Conservation (phyloP, 2,113 vertebrate species). For the Chaetodon auriga region DNA sequence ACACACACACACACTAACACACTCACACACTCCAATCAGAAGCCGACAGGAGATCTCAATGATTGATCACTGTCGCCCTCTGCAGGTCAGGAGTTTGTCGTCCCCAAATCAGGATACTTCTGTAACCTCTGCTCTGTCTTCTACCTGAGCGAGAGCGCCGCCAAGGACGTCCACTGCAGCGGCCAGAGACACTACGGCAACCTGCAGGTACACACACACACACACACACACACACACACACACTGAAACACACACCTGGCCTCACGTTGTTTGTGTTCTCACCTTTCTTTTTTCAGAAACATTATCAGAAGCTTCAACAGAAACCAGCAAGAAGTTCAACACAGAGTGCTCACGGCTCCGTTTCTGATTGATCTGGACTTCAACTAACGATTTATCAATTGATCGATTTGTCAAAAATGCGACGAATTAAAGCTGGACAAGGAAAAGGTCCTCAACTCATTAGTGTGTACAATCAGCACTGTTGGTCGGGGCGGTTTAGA, state of each 20-base stretch:
- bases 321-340: background rate
- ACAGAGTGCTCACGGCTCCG: background rate
- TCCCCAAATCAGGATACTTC: constrained; percentile 82
- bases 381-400: too few relatives aligned
- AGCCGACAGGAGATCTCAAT: background rate
- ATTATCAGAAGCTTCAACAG: constrained; percentile 60
- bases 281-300: constrained; percentile 60
- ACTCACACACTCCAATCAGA: background rate
- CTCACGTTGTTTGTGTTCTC: rapidly evolving
- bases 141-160: constrained; percentile 58
- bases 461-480: too few relatives aligned
- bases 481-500: too few relatives aligned
- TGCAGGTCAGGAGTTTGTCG: constrained; percentile 82
- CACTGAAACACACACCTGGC: background rate
- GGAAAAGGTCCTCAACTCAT: too few relatives aligned
- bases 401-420: background rate
- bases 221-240: background rate
- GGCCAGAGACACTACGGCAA: constrained; percentile 68
- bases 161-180: constrained; percentile 68
- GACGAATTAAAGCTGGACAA: background rate
- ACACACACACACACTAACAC: too few relatives aligned
- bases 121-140: constrained; percentile 80
- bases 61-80: background rate
- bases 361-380: constrained; percentile 35
- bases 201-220: constrained; percentile 56